Percentiles rank a stretch among this genome's conserved stretches.
Conservation (phyloP, 2,113 vertebrate genomes). For the Oriolus oriolus region DNA sequence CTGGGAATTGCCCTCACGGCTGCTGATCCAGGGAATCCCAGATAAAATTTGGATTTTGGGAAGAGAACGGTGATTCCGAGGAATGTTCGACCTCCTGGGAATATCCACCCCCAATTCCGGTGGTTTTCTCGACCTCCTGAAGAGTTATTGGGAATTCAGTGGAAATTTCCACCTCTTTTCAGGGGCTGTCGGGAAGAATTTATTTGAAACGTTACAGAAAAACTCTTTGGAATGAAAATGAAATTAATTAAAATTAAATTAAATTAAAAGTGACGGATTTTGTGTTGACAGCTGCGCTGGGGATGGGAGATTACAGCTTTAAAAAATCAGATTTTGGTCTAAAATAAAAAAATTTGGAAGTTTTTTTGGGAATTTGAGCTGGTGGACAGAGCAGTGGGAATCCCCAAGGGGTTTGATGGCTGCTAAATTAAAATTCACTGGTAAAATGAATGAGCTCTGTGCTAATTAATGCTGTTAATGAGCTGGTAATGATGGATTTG, state of each 20-base stretch:
- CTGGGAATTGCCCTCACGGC: not conserved
- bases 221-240: not conserved
- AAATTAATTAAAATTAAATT: not conserved
- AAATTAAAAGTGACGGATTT: not conserved
- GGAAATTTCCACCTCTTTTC: not conserved
- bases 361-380: not conserved
- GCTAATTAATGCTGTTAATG: not conserved
- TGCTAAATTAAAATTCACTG: not conserved
- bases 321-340: not conserved
- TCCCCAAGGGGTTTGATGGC: not conserved
- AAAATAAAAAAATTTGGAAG: not conserved
- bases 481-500: not conserved
- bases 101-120: not conserved
- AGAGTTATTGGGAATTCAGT: not conserved
- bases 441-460: not conserved
- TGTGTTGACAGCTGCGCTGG: not conserved
- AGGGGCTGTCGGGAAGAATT: not conserved
- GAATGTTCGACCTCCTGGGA: not conserved
- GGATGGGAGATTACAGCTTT: not conserved
- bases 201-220: not conserved
- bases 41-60: not conserved
- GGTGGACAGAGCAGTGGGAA: not conserved
- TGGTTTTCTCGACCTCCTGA: not conserved
- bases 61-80: not conserved
- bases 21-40: not conserved